phyloP scores from a whole-genome alignment of 1,140 invertebrate species.

The Rhagoletis pomonella region DNA sequence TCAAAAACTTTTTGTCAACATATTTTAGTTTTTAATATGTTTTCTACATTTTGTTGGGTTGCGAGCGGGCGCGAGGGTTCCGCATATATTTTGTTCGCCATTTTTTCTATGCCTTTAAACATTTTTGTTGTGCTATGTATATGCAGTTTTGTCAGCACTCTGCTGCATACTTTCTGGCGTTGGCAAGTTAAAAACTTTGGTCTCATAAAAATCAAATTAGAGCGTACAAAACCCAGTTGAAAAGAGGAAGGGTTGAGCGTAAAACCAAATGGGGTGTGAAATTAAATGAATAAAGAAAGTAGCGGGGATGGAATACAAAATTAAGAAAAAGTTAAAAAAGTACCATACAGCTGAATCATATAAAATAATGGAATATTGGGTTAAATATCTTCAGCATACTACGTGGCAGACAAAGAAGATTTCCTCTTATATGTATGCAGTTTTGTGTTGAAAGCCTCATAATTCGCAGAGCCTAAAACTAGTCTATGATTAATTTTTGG shows the following conservation, averaged over 20 bases:
- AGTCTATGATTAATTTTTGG: too few species aligned
- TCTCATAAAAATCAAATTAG: conserved; percentile 49
- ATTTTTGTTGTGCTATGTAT: too few species aligned
- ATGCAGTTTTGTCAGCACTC: too few species aligned
- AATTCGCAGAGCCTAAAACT: too few species aligned
- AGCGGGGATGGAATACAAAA: too few species aligned
- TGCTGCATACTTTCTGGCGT: conserved; percentile 5
- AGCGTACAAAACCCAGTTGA: not conserved
- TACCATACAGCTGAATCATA: not conserved
- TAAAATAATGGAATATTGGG: not conserved
- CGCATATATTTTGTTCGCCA: not conserved
- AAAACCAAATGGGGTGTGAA: not conserved
- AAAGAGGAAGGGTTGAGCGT: too few species aligned
- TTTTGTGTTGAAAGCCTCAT: too few species aligned
- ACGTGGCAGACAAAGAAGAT: too few species aligned
- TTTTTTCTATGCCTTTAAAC: not conserved
- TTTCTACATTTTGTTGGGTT: not conserved
- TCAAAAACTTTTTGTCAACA: not conserved
- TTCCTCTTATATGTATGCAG: too few species aligned
- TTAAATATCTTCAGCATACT: conserved; percentile 18
- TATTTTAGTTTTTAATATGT: not conserved
- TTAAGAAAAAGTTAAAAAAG: not conserved
- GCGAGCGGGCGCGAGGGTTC: not conserved
- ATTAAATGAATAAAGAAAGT: not conserved
- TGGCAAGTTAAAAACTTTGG: conserved; percentile 21